Conservation (phyloP, 2,113 vertebrate genomes). For the Ia io region DNA sequence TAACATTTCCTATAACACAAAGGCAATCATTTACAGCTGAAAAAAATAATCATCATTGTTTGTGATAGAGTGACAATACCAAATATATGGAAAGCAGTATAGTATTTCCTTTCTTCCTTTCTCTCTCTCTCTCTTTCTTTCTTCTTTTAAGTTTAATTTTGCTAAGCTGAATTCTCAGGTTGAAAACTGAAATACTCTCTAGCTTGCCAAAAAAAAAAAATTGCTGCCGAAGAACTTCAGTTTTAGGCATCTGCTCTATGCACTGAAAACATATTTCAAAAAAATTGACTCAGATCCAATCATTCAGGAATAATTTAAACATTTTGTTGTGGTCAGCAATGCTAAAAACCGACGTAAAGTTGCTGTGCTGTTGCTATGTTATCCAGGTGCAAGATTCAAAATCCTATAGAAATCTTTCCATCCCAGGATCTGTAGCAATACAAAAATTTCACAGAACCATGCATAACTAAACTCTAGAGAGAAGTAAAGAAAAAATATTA, state of each 20-base stretch:
- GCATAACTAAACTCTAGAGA: not conserved
- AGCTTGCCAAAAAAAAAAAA: not conserved
- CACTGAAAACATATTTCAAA: not conserved
- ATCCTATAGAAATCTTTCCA: not conserved
- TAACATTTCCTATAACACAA: not conserved
- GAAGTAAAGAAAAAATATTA: not conserved
- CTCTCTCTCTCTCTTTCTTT: not conserved
- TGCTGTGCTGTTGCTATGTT: not conserved
- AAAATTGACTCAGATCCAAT: not conserved
- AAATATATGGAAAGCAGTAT: not conserved
- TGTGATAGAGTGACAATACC: not conserved
- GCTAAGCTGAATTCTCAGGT: not conserved
- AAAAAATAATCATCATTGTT: not conserved
- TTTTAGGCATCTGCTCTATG: not conserved
- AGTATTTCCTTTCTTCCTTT: not conserved
- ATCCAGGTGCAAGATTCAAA: not conserved
- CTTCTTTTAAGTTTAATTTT: not conserved
- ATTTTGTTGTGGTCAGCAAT: not conserved
- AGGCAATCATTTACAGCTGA: not conserved
- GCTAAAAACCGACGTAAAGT: not conserved
- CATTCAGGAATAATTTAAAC: conserved; percentile 8
- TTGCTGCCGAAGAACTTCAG: not conserved
- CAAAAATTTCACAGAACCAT: not conserved
- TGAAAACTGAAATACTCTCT: not conserved
- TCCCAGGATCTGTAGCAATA: not conserved